Evolutionary conservation across 2,888 invertebrate species (phyloP).

Genomic region (Epistrophe grossulariae): DNA sequence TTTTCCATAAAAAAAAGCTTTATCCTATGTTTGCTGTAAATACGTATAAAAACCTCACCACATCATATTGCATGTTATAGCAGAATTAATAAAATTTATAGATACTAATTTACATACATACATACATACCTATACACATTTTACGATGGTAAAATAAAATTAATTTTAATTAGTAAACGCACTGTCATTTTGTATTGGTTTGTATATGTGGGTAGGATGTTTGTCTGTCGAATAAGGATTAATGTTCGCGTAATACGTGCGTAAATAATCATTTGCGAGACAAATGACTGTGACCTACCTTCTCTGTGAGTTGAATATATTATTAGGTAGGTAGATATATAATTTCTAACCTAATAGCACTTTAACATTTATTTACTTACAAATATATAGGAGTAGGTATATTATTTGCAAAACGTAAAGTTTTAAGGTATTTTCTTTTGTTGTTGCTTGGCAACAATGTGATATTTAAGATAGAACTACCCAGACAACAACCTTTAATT

Average conservation of each 20-base stretch:
- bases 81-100: conserved; percentile 67
- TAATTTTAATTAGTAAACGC: conserved; percentile 69
- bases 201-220: conserved; percentile 10
- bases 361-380: conserved; percentile 8
- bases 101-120: conserved; percentile 60
- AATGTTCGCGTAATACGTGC: conserved; percentile 30
- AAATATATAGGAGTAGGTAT: too few relatives aligned
- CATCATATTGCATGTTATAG: conserved; percentile 60
- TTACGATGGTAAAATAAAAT: conserved; percentile 61
- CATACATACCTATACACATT: conserved; percentile 3
- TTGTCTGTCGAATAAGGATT: conserved; percentile 64
- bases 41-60: neutral
- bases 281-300: conserved; percentile 51
- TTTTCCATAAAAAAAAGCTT: conserved; percentile 43
- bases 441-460: conserved; percentile 18
- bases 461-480: conserved; percentile 14
- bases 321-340: neutral
- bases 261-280: conserved; percentile 45
- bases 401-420: conserved; percentile 41
- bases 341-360: conserved; percentile 5
- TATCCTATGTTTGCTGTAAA: neutral
- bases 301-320: conserved; percentile 3
- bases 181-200: conserved; percentile 33
- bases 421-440: conserved; percentile 26
- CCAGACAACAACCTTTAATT: conserved; percentile 45